These are phyloP conservation scores for Epizoanthus scotinus DNA, from an alignment of 92 coral and sea anemone genomes.

Conservation along the genomic window DNA sequence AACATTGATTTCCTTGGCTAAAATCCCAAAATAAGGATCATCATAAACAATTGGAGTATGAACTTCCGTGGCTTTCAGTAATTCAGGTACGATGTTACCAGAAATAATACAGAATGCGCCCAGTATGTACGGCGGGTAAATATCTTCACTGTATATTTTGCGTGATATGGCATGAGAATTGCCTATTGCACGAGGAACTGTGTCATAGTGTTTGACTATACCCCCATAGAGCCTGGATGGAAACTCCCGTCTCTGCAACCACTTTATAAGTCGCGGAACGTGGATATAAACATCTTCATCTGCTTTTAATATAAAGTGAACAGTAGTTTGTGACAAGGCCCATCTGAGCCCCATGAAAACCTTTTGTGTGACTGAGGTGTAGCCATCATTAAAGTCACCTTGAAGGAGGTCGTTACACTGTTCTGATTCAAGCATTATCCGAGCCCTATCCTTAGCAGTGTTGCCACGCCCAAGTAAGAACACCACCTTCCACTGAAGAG, in stretches of 20 bases:
- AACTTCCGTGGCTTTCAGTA: conserved; percentile 40
- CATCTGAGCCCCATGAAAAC: conserved; percentile 67
- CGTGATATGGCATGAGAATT: conserved; percentile 59
- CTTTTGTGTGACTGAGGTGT: conserved; percentile 49
- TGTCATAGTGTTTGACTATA: conserved; percentile 41
- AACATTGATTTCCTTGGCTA: conserved; percentile 45
- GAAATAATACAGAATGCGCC: conserved; percentile 61
- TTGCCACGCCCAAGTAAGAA: conserved; percentile 53
- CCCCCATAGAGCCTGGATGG: conserved; percentile 64
- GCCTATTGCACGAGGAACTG: conserved; percentile 46
- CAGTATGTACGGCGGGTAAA: conserved; percentile 60
- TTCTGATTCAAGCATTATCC: conserved; percentile 47
- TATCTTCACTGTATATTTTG: conserved; percentile 28
- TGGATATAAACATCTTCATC: conserved; percentile 60
- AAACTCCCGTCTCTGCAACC: conserved; percentile 39
- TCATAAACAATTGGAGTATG: conserved; percentile 56
- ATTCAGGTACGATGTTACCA: conserved; percentile 44
- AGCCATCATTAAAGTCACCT: conserved; percentile 59
- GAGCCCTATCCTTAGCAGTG: conserved; percentile 24
- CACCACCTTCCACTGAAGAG: conserved; percentile 44
- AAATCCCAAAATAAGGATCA: conserved; percentile 64
- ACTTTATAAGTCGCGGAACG: conserved; percentile 44
- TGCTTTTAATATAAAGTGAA: conserved; percentile 54
- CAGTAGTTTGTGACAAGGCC: conserved; percentile 33
- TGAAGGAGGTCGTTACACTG: conserved; percentile 56